A percentile compares a stretch with the other conserved stretches of the same genome.
phyloP scores from a whole-genome alignment of 2,797 vertebrate species.

The Buphagus erythrorhynchus region DNA sequence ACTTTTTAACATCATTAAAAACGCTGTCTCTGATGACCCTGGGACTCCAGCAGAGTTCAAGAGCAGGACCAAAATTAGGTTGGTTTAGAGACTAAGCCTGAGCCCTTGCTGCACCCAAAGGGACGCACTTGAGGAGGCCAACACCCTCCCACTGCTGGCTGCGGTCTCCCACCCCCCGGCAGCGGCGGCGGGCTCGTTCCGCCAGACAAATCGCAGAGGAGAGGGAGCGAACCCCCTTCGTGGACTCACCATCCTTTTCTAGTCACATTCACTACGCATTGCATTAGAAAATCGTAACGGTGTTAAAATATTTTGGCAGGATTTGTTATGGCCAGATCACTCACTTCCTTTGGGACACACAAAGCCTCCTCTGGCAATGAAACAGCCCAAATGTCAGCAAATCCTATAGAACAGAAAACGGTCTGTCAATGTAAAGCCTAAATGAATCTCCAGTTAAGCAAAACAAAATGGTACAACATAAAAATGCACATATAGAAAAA shows the following conservation, averaged over 20 bases:
- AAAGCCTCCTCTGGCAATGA: constrained; percentile 70
- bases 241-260: constrained; percentile 49
- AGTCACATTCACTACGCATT: constrained; percentile 66
- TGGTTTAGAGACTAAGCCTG: neutral
- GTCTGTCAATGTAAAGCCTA: constrained; percentile 24
- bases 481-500: constrained; percentile 16
- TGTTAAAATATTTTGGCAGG: constrained; percentile 71
- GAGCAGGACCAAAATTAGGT: neutral
- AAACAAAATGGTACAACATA: neutral
- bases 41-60: neutral
- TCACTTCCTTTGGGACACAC: constrained; percentile 70
- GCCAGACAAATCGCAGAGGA: constrained; percentile 27
- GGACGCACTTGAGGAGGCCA: neutral
- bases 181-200: neutral
- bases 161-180: neutral
- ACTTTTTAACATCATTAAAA: neutral
- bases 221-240: constrained; percentile 30
- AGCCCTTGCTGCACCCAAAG: neutral
- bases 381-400: constrained; percentile 49
- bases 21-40: rapidly evolving
- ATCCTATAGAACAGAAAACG: constrained; percentile 19
- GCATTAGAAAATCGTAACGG: constrained; percentile 69
- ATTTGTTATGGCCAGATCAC: constrained; percentile 71
- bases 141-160: neutral
- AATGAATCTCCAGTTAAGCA: constrained; percentile 28